Percentiles rank a stretch among this genome's conserved stretches.
Evolutionary conservation across 2,797 vertebrate species (phyloP).

Genomic region (Liparis tanakae): DNA sequence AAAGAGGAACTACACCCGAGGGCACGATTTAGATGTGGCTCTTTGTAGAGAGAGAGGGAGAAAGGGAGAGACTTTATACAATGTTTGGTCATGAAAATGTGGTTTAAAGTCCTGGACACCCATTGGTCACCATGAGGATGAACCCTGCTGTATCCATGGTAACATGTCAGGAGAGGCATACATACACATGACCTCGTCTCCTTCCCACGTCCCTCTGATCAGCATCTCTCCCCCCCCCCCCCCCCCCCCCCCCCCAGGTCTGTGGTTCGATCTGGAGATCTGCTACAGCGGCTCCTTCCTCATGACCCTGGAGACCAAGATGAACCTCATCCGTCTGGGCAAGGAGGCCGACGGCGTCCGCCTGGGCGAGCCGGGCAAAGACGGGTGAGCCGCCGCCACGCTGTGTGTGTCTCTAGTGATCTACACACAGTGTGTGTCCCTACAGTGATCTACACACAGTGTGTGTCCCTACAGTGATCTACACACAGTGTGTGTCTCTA

Average conservation of each 20-base stretch:
- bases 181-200: background rate
- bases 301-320: slow-evolving; percentile 98
- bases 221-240: background rate
- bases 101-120: too few relatives aligned
- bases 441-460: too few relatives aligned
- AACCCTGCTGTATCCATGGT: too few relatives aligned
- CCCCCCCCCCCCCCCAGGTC: slow-evolving; percentile 75
- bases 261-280: slow-evolving; percentile 96
- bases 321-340: slow-evolving; percentile 95
- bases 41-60: background rate
- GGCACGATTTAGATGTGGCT: background rate
- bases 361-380: slow-evolving; percentile 90
- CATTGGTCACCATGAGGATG: too few relatives aligned
- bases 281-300: slow-evolving; percentile 96
- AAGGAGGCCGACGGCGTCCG: slow-evolving; percentile 91
- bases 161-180: background rate
- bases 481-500: too few relatives aligned
- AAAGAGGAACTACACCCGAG: slow-evolving; percentile 13
- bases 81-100: too few relatives aligned
- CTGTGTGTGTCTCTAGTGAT: too few relatives aligned
- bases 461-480: too few relatives aligned
- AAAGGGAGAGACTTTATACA: too few relatives aligned
- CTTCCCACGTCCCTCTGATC: slow-evolving; percentile 1
- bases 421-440: too few relatives aligned
- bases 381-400: slow-evolving; percentile 84